A percentile compares a stretch with the other conserved stretches of the same genome.
phyloP scores from a whole-genome alignment of 1,140 invertebrate species.

The Hyles vespertilio region DNA sequence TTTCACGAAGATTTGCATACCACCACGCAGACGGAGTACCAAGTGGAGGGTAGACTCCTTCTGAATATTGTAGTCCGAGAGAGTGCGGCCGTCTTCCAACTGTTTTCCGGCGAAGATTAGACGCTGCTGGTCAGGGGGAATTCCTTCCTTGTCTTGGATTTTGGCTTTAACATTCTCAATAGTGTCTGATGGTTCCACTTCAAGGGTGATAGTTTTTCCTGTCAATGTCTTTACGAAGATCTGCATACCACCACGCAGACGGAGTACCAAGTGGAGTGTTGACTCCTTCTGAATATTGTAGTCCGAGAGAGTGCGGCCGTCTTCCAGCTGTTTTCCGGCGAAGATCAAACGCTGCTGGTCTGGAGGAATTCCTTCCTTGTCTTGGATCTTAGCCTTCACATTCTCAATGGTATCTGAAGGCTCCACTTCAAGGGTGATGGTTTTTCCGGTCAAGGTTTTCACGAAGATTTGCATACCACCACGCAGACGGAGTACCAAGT shows the following conservation, averaged over 20 bases:
- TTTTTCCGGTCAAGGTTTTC: conserved; percentile 81
- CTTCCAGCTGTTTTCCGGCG: conserved; percentile 88
- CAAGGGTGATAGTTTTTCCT: conserved; percentile 47
- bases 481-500: conserved; percentile 82
- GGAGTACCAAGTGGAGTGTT: conserved; percentile 86
- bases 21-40: conserved; percentile 29
- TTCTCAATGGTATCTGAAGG: conserved; percentile 79
- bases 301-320: conserved; percentile 86
- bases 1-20: conserved; percentile 12
- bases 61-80: conserved; percentile 9
- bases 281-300: conserved; percentile 90
- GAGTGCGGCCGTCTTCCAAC: conserved; percentile 1
- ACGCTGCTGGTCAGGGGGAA: conserved; percentile 7
- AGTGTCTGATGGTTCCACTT: conserved; percentile 19
- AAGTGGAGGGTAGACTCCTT: conserved; percentile 20
- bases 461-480: conserved; percentile 84
- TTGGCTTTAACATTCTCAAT: conserved; percentile 15
- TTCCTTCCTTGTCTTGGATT: conserved; percentile 4
- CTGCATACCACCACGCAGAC: conserved; percentile 71
- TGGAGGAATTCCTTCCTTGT: conserved; percentile 82
- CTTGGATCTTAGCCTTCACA: conserved; percentile 87
- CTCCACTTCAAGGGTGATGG: conserved; percentile 76
- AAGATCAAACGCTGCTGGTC: conserved; percentile 85
- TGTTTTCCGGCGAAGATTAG: conserved; percentile 3
- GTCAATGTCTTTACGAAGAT: conserved; percentile 40